Evolutionary conservation across 2,797 vertebrate species (phyloP).

Genomic region (Denticeps clupeoides): DNA sequence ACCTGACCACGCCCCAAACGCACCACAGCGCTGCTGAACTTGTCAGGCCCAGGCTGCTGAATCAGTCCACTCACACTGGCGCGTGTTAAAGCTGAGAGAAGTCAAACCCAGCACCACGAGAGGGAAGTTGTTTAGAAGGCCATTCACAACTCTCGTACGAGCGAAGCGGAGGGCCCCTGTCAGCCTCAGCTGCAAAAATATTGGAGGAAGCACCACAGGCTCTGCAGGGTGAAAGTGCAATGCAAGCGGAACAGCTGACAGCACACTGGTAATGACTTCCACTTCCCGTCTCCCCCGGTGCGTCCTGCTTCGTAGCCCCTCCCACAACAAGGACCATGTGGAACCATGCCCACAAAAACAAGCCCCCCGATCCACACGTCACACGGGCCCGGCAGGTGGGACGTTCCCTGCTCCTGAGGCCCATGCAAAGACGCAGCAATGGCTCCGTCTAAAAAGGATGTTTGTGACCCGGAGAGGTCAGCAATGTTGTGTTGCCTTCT

Average conservation of each 20-base stretch:
- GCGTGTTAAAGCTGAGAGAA: neutral
- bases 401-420: slow-evolving; percentile 5
- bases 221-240: slow-evolving; percentile 38
- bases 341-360: slow-evolving; percentile 29
- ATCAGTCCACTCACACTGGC: no score
- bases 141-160: no score
- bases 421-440: slow-evolving; percentile 14
- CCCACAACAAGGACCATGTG: slow-evolving; percentile 14
- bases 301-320: slow-evolving; percentile 23
- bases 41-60: no score
- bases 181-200: slow-evolving; percentile 21
- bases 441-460: slow-evolving; percentile 39
- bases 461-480: slow-evolving; percentile 36
- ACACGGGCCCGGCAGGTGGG: slow-evolving; percentile 17
- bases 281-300: slow-evolving; percentile 52
- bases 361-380: neutral
- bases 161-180: no score
- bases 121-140: no score
- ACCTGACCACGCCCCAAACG: slow-evolving; percentile 22
- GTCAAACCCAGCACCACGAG: no score
- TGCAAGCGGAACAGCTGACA: slow-evolving; percentile 47
- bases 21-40: no score
- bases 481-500: slow-evolving; percentile 17
- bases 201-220: slow-evolving; percentile 7
- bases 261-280: slow-evolving; percentile 57